phyloP scores from a whole-genome alignment of 2,113 vertebrate genomes.

The Puntigrus tetrazona region DNA sequence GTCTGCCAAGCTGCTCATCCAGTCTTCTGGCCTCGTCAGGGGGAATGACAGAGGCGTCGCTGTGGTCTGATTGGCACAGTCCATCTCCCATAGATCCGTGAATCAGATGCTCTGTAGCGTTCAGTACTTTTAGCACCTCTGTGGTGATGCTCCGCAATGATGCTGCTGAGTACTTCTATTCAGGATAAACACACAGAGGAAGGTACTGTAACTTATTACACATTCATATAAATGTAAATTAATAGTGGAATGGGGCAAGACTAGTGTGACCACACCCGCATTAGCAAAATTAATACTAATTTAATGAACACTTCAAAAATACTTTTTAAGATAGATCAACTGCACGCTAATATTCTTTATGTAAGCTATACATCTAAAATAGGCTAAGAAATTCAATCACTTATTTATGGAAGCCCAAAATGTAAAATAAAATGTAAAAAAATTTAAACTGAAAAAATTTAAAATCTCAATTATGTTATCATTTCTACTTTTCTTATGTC shows the following conservation, averaged over 20 bases:
- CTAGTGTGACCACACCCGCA: not conserved
- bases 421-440: too few relatives aligned
- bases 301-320: not conserved
- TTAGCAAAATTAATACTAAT: not conserved
- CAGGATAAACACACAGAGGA: not conserved
- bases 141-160: constrained; percentile 96
- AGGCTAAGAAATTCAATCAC: not conserved
- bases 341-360: not conserved
- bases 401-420: not conserved
- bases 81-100: constrained; percentile 72
- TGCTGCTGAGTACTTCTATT: constrained; percentile 90
- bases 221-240: too few relatives aligned
- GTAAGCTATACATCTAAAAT: not conserved
- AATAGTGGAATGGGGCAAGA: not conserved
- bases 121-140: constrained; percentile 94
- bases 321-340: not conserved
- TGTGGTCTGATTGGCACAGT: constrained; percentile 58
- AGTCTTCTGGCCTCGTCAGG: constrained; percentile 78
- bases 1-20: constrained; percentile 87
- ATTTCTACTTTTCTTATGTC: not conserved
- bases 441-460: too few relatives aligned
- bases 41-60: constrained; percentile 65
- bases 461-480: not conserved
- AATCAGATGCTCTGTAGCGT: constrained; percentile 92
- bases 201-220: not conserved